Percentiles rank a stretch among this genome's conserved stretches.
Evolutionary conservation across 2,888 invertebrate genomes (phyloP).

Genomic region (Crocallis elinguaria): DNA sequence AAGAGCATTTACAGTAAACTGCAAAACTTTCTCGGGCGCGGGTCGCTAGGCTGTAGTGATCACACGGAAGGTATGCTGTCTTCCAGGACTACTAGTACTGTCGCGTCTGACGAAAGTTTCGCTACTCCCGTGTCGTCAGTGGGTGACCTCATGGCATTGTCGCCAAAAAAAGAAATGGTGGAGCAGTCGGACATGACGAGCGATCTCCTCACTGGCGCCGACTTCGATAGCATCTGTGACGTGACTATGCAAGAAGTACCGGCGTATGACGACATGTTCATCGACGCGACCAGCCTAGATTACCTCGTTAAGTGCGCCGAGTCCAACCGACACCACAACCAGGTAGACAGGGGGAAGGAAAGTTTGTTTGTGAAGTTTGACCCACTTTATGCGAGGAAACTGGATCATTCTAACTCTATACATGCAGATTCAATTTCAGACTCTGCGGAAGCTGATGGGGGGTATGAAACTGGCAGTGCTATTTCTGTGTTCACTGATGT

Average conservation of each 20-base stretch:
- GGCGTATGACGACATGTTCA: slow-evolving; percentile 74
- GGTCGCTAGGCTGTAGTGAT: slow-evolving; percentile 21
- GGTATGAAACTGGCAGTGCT: slow-evolving; percentile 76
- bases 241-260: slow-evolving; percentile 74
- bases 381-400: slow-evolving; percentile 74
- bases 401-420: slow-evolving; percentile 43
- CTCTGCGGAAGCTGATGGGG: slow-evolving; percentile 66
- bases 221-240: slow-evolving; percentile 74
- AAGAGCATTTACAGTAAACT: slow-evolving; percentile 59
- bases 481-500: slow-evolving; percentile 62
- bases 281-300: slow-evolving; percentile 84
- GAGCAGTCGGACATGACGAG: slow-evolving; percentile 58
- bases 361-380: slow-evolving; percentile 88
- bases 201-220: slow-evolving; percentile 70
- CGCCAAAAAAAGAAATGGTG: slow-evolving; percentile 54
- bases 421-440: slow-evolving; percentile 53
- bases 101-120: slow-evolving; percentile 65
- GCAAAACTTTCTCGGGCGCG: slow-evolving; percentile 57
- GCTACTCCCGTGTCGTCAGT: slow-evolving; percentile 68
- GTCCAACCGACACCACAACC: slow-evolving; percentile 62
- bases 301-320: slow-evolving; percentile 79
- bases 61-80: slow-evolving; percentile 55
- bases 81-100: slow-evolving; percentile 52
- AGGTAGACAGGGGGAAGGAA: slow-evolving; percentile 80
- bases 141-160: slow-evolving; percentile 71